Base-by-base conservation (phyloP, 1,140 invertebrate species). In the Penaeus indicus region DNA sequence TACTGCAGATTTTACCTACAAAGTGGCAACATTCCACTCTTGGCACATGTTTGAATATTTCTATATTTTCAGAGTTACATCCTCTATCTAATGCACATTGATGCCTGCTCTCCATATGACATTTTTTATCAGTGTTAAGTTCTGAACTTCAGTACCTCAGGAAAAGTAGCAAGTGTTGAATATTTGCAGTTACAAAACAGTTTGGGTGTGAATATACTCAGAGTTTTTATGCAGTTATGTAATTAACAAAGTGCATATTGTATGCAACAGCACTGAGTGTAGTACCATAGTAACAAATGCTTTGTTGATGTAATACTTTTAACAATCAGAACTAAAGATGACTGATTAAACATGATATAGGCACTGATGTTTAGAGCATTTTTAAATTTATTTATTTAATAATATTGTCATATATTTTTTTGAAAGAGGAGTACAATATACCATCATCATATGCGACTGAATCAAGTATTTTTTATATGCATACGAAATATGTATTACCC, bases 121-220 rank as follows among this genome's bases (percentile, higher is more conserved):
- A 32, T 84, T 84, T 84, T 84, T 84, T 21, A 84, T 84, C 64
- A 84, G 47, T n/a, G 42, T 64, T 82, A 82, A 62, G 61, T 82
- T 62, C 25, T 82, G 54, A 62, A 54, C 64, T 84, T 84, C 83
- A 84, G 25, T 84, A 84, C 83, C 83, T 84, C 83, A 84, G 83
- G 83, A 84, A 84, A 72, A 60, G 67, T 84, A 75, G 83, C 64
- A 84, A 84, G 83, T 84, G 69, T 84, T 84, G 67, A 72, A 38
- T 75, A 84, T 42, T 72, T 69, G 83, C 83, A 69, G 47, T 84
- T 84, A 82, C 27, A 62, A 25, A 60, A 63, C 61, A 82, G 19
- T 82, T 61, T 82, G 60, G 61, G 62, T 82, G 79, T 63, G 54
- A 27, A 63, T 62, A 38, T 82, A 63, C 21, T 82, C n/a, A 13